Evolutionary conservation across 2,888 invertebrate species (phyloP).

Genomic region (Piscicola geometra): DNA sequence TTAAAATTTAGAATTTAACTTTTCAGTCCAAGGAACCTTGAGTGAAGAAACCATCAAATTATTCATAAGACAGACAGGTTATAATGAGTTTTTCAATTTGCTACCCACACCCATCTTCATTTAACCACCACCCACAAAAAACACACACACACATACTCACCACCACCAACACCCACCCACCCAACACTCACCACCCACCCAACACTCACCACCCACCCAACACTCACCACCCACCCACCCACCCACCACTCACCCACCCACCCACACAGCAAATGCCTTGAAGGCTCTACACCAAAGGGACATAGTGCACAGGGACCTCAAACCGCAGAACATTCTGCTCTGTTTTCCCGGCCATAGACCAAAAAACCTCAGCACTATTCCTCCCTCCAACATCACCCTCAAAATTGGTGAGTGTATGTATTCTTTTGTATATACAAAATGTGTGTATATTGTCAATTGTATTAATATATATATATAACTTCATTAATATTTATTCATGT

Average conservation of each 20-base stretch:
- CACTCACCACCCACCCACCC: constrained; percentile 43
- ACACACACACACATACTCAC: no score
- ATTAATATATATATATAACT: no score
- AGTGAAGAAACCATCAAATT: constrained; percentile 94
- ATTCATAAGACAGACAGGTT: constrained; percentile 86
- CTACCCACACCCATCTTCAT: no score
- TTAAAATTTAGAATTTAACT: constrained; percentile 14
- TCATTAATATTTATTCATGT: no score
- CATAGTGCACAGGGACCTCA: constrained; percentile 96
- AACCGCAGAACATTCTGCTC: constrained; percentile 96
- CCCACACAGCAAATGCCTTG: constrained; percentile 81
- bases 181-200: no score
- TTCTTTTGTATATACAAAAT: no score
- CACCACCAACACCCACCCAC: not conserved
- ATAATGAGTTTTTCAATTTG: constrained; percentile 46
- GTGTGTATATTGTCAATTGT: no score
- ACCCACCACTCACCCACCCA: no score
- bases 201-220: no score
- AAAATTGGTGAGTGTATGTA: constrained; percentile 76
- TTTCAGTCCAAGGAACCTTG: constrained; percentile 78
- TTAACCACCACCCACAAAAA: no score
- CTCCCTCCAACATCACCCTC: constrained; percentile 79
- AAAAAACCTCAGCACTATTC: constrained; percentile 56
- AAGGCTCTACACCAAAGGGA: constrained; percentile 92
- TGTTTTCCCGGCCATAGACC: constrained; percentile 66